phyloP scores from a whole-genome alignment of 2,888 invertebrate genomes.

The Cheiracanthium punctorium region DNA sequence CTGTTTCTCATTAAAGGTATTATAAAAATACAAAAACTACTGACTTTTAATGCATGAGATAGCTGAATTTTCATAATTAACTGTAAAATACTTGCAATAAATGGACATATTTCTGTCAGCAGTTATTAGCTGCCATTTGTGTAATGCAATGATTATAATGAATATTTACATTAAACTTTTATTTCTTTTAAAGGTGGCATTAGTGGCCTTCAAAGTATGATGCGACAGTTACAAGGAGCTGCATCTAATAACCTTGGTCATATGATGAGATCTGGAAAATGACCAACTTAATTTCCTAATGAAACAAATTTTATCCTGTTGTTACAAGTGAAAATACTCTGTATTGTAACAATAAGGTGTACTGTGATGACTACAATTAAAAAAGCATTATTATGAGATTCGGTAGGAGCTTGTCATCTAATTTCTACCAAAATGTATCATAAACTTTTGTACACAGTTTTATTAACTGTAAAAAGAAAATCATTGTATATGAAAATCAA shows the following conservation, averaged over 20 bases:
- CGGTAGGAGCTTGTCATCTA: constrained; percentile 46
- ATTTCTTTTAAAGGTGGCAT: constrained; percentile 86
- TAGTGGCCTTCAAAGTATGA: constrained; percentile 96
- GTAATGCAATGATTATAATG: too few species aligned
- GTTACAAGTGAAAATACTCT: constrained; percentile 24
- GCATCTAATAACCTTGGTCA: constrained; percentile 74
- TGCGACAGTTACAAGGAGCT: constrained; percentile 88
- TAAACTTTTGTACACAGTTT: constrained; percentile 65
- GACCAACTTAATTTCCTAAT: constrained; percentile 42
- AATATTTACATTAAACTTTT: too few species aligned
- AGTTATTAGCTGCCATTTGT: too few species aligned
- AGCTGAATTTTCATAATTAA: too few species aligned
- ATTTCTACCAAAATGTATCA: constrained; percentile 50
- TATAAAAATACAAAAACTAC: too few species aligned
- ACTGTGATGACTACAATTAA: constrained; percentile 54
- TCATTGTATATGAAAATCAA: constrained; percentile 36
- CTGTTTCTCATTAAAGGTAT: too few species aligned
- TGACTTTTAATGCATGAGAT: too few species aligned
- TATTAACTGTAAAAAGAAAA: constrained; percentile 53
- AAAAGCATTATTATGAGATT: neutral
- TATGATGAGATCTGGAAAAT: constrained; percentile 74
- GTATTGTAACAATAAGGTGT: constrained; percentile 29
- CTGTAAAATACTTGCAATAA: too few species aligned
- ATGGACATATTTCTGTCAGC: too few species aligned
- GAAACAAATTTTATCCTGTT: neutral